Base-by-base conservation (phyloP, 2,888 invertebrate species). In the Notodonta ziczac region DNA sequence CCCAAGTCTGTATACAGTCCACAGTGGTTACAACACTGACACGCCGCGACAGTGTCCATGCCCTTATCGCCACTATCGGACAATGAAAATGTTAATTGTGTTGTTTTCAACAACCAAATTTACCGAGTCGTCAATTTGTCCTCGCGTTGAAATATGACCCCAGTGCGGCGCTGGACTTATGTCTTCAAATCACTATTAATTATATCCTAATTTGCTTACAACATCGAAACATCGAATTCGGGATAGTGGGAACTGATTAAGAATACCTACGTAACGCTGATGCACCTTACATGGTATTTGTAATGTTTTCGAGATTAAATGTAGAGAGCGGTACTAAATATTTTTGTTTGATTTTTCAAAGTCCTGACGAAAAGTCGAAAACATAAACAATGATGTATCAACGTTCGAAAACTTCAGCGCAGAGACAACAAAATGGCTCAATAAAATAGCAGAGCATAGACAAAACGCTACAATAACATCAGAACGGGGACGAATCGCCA, bases 401-500 rank as follows among this genome's bases (percentile, higher is more conserved):
- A 74, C 73, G 76, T 81, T 79, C 77, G 76, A 78, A 79, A 81
- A 81, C 76, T 84, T 85, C 80, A 83, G 82, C 82, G 78, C 84
- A 86, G 85, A 86, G 88, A 90, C 88, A 90, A 93, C 91, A 85
- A 87, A 93, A 90, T 82, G 87, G 82, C 79, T 80, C 89, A 90
- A 93, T 93, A 93, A 93, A 93, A 89, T 89, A 80, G 88, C 81
- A 76, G 89, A 89, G 90, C 93, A 91, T 92, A 93, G 93, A 93
- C 93, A 93, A 93, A 93, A 93, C 84, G 92, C 88, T 92, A 93
- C 93, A 93, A 93, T 93, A 93, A 93, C 93, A 91, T 90, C 91
- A 90, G 90, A 91, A 92, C 91, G 89, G 88, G 91, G 92, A 92
- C 92, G 89, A 90, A 93, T 92, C 88, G 88, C 89, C 87, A 91